These are phyloP conservation scores for Aptenodytes patagonicus DNA, from an alignment of 2,113 vertebrate genomes.

Conservation along the genomic window DNA sequence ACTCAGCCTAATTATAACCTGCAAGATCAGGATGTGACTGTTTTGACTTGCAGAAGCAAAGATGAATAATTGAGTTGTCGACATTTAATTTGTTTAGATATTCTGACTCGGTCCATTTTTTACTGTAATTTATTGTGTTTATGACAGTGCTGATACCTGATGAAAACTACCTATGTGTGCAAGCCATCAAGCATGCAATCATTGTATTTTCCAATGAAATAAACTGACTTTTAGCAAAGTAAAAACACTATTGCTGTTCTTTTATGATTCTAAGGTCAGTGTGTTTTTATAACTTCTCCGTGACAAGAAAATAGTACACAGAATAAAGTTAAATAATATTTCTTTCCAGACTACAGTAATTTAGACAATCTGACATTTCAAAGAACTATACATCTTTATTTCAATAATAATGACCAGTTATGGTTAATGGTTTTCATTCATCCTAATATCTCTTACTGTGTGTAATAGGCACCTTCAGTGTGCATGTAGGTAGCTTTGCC, in stretches of 20 bases:
- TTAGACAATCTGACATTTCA: background rate
- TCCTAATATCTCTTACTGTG: background rate
- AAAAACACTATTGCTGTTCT: background rate
- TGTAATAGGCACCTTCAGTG: background rate
- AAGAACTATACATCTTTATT: background rate
- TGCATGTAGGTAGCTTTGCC: background rate
- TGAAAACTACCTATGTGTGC: background rate
- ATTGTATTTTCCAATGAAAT: background rate
- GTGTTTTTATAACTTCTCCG: background rate
- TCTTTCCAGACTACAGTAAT: background rate
- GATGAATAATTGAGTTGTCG: slow-evolving; percentile 21
- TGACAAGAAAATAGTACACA: background rate
- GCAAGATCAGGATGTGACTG: slow-evolving; percentile 31
- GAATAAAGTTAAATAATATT: background rate
- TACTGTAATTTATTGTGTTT: background rate
- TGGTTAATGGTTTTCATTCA: background rate
- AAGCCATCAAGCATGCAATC: background rate
- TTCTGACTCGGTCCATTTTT: background rate
- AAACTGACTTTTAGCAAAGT: background rate
- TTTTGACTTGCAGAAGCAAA: slow-evolving; percentile 45
- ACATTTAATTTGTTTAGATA: slow-evolving; percentile 11
- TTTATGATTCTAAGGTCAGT: background rate
- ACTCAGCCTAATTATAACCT: slow-evolving; percentile 43
- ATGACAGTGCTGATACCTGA: background rate
- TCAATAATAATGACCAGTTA: background rate